Evolutionary conservation across 2,113 vertebrate species (phyloP).

Genomic region (Lucifuga dentata): DNA sequence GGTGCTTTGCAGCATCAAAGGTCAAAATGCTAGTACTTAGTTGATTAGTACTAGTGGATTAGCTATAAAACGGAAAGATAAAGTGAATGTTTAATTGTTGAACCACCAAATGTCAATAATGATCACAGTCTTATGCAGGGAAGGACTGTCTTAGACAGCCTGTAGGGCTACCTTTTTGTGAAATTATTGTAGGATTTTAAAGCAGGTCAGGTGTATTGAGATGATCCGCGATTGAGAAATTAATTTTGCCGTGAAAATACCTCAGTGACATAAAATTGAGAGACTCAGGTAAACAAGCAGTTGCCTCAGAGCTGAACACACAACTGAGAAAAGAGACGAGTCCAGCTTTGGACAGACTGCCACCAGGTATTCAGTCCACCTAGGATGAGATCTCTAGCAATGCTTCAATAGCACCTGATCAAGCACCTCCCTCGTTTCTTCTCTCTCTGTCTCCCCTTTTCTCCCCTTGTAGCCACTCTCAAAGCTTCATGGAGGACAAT

Average conservation of each 20-base stretch:
- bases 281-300: conserved; percentile 85
- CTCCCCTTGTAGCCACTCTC: conserved; percentile 82
- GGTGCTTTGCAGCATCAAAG: conserved; percentile 33
- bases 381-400: conserved; percentile 65
- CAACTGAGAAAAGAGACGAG: conserved; percentile 57
- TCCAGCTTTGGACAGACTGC: conserved; percentile 73
- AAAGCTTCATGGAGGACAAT: conserved; percentile 86
- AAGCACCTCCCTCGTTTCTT: conserved; percentile 78
- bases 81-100: conserved; percentile 53
- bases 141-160: conserved; percentile 50
- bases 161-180: conserved; percentile 63
- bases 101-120: conserved; percentile 59
- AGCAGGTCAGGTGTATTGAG: conserved; percentile 51
- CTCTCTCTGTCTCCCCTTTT: conserved; percentile 79
- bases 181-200: conserved; percentile 42
- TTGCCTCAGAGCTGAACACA: conserved; percentile 80
- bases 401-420: conserved; percentile 81
- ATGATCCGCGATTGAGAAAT: conserved; percentile 71
- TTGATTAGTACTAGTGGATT: conserved; percentile 20
- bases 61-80: conserved; percentile 3
- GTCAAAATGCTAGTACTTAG: conserved; percentile 22
- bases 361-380: conserved; percentile 69
- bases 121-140: conserved; percentile 40
- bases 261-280: conserved; percentile 77
- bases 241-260: conserved; percentile 82